These are phyloP conservation scores for Trichogramma pretiosum DNA, from an alignment of 1,140 invertebrate species.

Conservation along the genomic window DNA sequence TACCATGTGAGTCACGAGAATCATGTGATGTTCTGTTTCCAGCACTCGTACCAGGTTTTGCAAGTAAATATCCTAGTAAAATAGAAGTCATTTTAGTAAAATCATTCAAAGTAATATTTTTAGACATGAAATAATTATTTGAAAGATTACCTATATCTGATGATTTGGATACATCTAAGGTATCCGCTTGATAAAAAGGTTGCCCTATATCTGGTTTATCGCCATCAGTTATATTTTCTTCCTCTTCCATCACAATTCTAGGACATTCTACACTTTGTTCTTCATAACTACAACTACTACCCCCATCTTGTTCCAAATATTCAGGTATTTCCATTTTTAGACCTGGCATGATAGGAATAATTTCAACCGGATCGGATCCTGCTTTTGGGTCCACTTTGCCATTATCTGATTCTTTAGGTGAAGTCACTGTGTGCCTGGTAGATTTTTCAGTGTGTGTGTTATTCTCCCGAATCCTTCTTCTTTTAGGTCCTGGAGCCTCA, in stretches of 20 bases:
- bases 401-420: slow-evolving; percentile 35
- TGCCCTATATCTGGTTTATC: slow-evolving; percentile 42
- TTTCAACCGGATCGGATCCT: slow-evolving; percentile 40
- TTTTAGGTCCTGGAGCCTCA: slow-evolving; percentile 37
- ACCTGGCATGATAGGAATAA: slow-evolving; percentile 45
- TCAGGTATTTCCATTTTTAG: slow-evolving; percentile 45
- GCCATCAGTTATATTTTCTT: slow-evolving; percentile 33
- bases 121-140: background rate
- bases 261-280: slow-evolving; percentile 39
- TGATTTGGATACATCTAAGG: slow-evolving; percentile 35
- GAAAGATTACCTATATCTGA: slow-evolving; percentile 33
- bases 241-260: slow-evolving; percentile 36
- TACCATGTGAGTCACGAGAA: slow-evolving; percentile 42
- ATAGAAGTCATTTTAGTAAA: slow-evolving; percentile 1
- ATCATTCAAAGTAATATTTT: slow-evolving; percentile 12
- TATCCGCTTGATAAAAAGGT: slow-evolving; percentile 40
- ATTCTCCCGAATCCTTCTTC: slow-evolving; percentile 41
- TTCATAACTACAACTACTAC: slow-evolving; percentile 45
- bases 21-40: slow-evolving; percentile 42
- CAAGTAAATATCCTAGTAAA: slow-evolving; percentile 39
- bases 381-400: slow-evolving; percentile 32
- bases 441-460: slow-evolving; percentile 34
- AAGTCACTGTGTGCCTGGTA: slow-evolving; percentile 21
- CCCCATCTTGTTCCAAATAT: slow-evolving; percentile 42
- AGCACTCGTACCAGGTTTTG: slow-evolving; percentile 42